Evolutionary conservation across 2,888 invertebrate species (phyloP).

Genomic region (Drosophila seclusa): DNA sequence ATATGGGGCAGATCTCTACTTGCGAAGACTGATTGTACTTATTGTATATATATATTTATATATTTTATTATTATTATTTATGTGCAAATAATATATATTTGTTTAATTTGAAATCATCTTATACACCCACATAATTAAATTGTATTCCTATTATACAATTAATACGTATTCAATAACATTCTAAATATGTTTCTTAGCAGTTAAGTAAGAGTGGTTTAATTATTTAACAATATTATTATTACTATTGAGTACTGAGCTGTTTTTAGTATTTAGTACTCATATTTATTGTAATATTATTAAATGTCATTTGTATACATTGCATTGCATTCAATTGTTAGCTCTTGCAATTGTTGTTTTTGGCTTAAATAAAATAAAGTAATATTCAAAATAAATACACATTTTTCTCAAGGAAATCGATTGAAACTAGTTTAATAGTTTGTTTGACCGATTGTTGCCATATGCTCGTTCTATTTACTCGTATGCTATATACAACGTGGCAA

Average conservation of each 20-base stretch:
- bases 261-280: not conserved
- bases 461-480: no score
- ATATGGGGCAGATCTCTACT: conserved; percentile 4
- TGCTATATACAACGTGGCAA: no score
- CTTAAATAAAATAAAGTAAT: conserved; percentile 8
- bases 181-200: not conserved
- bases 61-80: conserved; percentile 7
- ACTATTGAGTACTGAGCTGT: not conserved
- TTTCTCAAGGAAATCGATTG: not conserved
- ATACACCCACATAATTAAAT: not conserved
- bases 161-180: not conserved
- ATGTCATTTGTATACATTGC: not conserved
- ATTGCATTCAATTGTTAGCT: not conserved
- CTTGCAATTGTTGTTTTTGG: conserved; percentile 8
- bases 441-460: not conserved
- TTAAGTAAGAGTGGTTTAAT: not conserved
- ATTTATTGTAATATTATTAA: conserved; percentile 4
- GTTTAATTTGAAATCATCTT: not conserved
- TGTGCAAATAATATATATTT: not conserved
- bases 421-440: not conserved
- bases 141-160: not conserved
- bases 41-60: conserved; percentile 3
- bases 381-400: not conserved
- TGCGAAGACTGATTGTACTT: conserved; percentile 13
- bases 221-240: not conserved